phyloP scores from a whole-genome alignment of 2,113 vertebrate genomes.

The Rhinoderma darwinii region DNA sequence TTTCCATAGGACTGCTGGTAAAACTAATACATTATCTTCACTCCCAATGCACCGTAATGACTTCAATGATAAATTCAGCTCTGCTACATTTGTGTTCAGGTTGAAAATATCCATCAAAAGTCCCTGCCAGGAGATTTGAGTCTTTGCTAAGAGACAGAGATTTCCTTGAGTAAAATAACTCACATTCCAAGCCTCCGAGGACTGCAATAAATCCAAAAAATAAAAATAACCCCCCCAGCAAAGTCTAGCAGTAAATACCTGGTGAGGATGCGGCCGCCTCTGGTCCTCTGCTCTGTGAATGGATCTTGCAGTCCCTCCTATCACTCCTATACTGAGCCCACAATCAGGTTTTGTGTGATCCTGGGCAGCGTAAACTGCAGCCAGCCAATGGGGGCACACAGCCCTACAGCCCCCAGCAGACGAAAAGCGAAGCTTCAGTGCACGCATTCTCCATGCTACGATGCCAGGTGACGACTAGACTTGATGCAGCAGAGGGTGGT shows the following conservation, averaged over 20 bases:
- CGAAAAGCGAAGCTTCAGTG: not conserved
- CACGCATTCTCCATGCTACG: constrained; percentile 9
- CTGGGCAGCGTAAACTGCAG: constrained; percentile 5
- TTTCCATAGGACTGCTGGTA: not conserved
- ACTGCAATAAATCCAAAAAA: not conserved
- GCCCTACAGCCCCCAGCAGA: not conserved
- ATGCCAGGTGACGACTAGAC: not conserved
- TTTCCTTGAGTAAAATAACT: not conserved
- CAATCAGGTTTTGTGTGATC: constrained; percentile 28
- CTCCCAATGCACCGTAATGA: not conserved
- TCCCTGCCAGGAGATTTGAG: not conserved
- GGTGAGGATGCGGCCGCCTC: not conserved
- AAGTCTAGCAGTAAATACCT: constrained; percentile 12
- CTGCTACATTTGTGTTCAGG: not conserved
- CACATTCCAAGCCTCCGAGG: not conserved
- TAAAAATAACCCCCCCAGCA: not conserved
- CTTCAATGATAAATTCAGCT: not conserved
- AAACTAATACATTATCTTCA: not conserved
- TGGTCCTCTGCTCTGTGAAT: constrained; percentile 24
- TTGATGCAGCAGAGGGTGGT: too few relatives aligned
- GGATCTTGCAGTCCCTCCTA: constrained; percentile 12
- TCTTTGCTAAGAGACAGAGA: not conserved
- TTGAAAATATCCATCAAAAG: not conserved
- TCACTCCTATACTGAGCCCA: constrained; percentile 1
- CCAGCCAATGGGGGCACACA: constrained; percentile 43